Base-by-base conservation (phyloP, 2,888 invertebrate genomes). In the Drosophila algonquin region DNA sequence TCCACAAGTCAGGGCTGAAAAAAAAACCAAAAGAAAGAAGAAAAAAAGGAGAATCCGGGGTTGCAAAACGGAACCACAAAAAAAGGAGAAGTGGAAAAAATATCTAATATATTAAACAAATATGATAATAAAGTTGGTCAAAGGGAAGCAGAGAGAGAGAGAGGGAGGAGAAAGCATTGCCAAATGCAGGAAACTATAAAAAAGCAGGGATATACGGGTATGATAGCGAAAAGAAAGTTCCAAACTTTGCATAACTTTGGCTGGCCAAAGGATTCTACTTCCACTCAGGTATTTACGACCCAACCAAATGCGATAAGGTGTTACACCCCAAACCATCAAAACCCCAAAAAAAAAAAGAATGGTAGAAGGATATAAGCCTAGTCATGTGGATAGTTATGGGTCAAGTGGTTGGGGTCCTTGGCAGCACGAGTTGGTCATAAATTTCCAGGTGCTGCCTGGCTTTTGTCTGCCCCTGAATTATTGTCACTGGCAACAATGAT, bases 41-140 rank as follows among this genome's bases (percentile, higher is more conserved):
- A 58, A 69, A 72, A 47, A 47, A 72, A 50, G 48, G 53, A 44
- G 58, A 64, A 65, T 65, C 63, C 70, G 71, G 76, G 80, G 80
- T 71, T 72, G 80, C 30, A 70, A 73, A 40, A 52, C 53, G 57
- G 52, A 69, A 58, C 56, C 56, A 45, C 47, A 69, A 30, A 46
- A 45, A 61, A 50, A 21, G 24, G 35, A 45, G 47, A 47, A 52
- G 58, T 30, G 56, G 60, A 69, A 45, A 62, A 77, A 77, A 75
- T 69, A 52, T 74, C 68, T 77, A 79, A 89, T 89, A 87, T 82
- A 89, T 87, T 85, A 82, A 81, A 77, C 74, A 85, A 87, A 87
- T 87, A 82, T 87, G 83, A 82, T 85, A 77, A 81, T 75, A 78
- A 77, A 74, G 76, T 80, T 78, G 60, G 63, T 53, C 57, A n/a